Evolutionary conservation across 2,797 vertebrate species (phyloP), one percentile per base, ranked within the genome.

Genomic region (Staurois parvus): DNA sequence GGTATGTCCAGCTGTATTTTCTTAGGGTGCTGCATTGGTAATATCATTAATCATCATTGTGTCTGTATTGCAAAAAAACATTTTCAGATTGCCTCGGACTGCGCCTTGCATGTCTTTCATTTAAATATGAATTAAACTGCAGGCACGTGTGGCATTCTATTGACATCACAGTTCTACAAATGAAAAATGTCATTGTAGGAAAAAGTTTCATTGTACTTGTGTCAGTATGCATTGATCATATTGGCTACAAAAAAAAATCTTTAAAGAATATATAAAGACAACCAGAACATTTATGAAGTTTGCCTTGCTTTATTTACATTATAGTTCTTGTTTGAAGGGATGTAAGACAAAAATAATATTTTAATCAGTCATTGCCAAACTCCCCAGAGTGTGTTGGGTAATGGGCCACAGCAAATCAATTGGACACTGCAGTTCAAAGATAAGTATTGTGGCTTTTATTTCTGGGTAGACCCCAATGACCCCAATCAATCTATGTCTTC

Each of bases 401-500:
- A 97, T 96, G 95, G 94, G 91, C 96, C 97, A 96, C 90, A 96
- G 94, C 96, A 93, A 98, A 98, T 97, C 95, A 92, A 98, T 97
- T 98, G 96, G 94, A 93, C 90, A 85, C 94, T 94, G 92, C 90
- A 83, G 91, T 94, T 93, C 91, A 94, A 93, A 96, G 96, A 96
- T 97, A 97, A 96, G 95, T 93, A 90, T 90, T 90, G 90, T 90
- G 91, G 92, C 34, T 92, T 92, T 92, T 93, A 92, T 95, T 94
- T 92, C 90, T 81, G 87, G 93, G 91, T 91, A 56, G 77, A 94
- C 94, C 93, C 94, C 92, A 88, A 90, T 95, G 96, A 97, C 96
- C 96, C 91, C 91, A 91, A 97, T 98, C 95, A 94, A 97, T 98
- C 97, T 97, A 95, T 96, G 96, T 97, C 95, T 92, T 89, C 90